Conservation (phyloP, 2,888 invertebrate species). For the Ecliptopera silaceata region DNA sequence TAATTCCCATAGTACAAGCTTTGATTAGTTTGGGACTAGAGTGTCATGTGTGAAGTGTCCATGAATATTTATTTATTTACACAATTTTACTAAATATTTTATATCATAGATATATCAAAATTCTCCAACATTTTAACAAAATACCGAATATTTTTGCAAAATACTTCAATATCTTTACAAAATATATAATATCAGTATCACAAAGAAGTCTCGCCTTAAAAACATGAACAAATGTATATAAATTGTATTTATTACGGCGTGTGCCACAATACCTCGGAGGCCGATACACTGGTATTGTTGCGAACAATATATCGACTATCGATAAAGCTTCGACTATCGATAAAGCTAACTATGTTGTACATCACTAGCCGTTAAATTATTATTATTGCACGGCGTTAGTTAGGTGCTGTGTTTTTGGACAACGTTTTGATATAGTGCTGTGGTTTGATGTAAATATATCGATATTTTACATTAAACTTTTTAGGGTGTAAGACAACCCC, state of each 20-base stretch:
- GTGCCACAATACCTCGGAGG: constrained; percentile 23
- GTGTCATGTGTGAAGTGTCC: no score
- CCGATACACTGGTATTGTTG: constrained; percentile 28
- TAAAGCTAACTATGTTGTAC: constrained; percentile 26
- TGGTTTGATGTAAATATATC: no score
- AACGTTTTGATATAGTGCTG: neutral
- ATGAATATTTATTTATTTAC: no score
- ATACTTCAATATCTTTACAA: neutral
- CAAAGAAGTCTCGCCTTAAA: neutral
- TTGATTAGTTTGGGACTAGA: no score
- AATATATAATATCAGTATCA: neutral
- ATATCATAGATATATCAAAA: no score
- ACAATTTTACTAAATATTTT: no score
- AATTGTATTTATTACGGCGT: constrained; percentile 27
- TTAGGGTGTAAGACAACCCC: no score
- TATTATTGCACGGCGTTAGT: neutral
- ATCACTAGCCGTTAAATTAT: constrained; percentile 23
- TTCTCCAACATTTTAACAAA: no score
- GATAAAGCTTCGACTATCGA: constrained; percentile 31
- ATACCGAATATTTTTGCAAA: neutral
- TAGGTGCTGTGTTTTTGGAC: neutral
- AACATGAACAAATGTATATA: constrained; percentile 19
- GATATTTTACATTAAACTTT: no score
- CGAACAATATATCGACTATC: constrained; percentile 29
- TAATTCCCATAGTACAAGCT: no score